A percentile compares a stretch with the other conserved stretches of the same genome.
phyloP scores from a whole-genome alignment of 2,113 vertebrate species.

The Elephantulus edwardii region DNA sequence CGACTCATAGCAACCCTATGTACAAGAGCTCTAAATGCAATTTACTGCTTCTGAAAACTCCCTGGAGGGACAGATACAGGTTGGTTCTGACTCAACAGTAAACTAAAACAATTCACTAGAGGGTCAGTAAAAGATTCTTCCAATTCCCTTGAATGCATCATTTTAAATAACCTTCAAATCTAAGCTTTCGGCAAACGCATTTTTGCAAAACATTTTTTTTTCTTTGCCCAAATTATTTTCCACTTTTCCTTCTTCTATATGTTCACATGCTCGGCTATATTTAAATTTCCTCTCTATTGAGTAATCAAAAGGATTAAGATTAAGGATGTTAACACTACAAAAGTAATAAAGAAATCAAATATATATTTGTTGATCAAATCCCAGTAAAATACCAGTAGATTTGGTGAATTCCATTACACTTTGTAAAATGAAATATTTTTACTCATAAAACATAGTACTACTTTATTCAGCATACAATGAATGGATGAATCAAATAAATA shows the following conservation, averaged over 20 bases:
- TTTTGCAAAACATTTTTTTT: background rate
- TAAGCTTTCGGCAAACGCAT: constrained; percentile 47
- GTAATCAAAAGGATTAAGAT: background rate
- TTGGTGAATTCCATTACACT: background rate
- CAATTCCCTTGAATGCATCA: background rate
- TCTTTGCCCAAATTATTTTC: constrained; percentile 8
- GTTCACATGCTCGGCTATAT: background rate
- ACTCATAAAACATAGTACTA: background rate
- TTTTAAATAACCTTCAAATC: constrained; percentile 48
- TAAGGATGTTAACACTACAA: constrained; percentile 6
- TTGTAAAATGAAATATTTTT: background rate
- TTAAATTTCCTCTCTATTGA: background rate
- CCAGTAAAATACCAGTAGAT: background rate
- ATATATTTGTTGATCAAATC: background rate
- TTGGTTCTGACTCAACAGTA: too few species aligned
- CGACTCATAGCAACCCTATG: too few species aligned
- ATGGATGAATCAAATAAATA: background rate
- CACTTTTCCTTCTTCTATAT: background rate
- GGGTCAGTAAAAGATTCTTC: constrained; percentile 31
- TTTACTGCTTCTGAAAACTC: too few species aligned
- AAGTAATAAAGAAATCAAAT: background rate
- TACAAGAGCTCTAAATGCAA: too few species aligned
- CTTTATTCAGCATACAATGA: background rate
- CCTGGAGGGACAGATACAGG: too few species aligned
- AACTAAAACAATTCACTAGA: too few species aligned